Evolutionary conservation across 2,797 vertebrate genomes (phyloP), one percentile per base, ranked within the genome.

Genomic region (Notolabrus celidotus): DNA sequence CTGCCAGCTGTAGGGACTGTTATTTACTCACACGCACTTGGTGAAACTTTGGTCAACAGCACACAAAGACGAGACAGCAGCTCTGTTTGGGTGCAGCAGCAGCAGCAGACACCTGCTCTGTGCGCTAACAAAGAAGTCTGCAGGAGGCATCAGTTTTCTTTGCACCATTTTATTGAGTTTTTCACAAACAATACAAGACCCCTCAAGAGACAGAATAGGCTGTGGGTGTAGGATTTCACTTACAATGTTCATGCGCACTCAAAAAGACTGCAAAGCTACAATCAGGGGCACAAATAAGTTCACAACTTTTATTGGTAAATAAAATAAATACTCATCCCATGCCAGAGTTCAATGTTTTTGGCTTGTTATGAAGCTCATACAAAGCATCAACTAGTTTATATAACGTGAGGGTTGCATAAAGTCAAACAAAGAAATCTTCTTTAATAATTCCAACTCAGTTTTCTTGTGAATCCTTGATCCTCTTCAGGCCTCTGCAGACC

Each of bases 41-140:
- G 79, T 69, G 90, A 83, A 89, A 84, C 72, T 86, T 86, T 67
- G 60, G 67, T 64, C 80, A 87, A 88, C 76, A 80, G 36, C 39
- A 14, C 55, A 80, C 80, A 68, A 66, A 72, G 61, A 55, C 22
- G 34, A 20, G 33, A 57, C 55, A 66, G 17, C 10, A 39, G 65
- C 56, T 29, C 20, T 64, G 66, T 70, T 20, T 29, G 52, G 53
- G 56, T 58, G 59, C 59, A 54, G 47, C 65, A n/a, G 50, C 55
- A 45, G 41, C 61, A 41, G 52, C 42, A 25, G 41, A 67, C 81
- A 77, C 67, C 79, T 80, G 81, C 86, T 77, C 74, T 2, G 31
- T 5, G 2, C 27, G 46, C 1, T 27, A 39, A 71, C 52, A 71
- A 55, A 45, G 9, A 59, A 45, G 60, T 23, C 23, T 62, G 56